Percentiles rank a stretch among this genome's conserved stretches.
Conservation (phyloP, 2,797 vertebrate species). For the Heliangelus exortis region DNA sequence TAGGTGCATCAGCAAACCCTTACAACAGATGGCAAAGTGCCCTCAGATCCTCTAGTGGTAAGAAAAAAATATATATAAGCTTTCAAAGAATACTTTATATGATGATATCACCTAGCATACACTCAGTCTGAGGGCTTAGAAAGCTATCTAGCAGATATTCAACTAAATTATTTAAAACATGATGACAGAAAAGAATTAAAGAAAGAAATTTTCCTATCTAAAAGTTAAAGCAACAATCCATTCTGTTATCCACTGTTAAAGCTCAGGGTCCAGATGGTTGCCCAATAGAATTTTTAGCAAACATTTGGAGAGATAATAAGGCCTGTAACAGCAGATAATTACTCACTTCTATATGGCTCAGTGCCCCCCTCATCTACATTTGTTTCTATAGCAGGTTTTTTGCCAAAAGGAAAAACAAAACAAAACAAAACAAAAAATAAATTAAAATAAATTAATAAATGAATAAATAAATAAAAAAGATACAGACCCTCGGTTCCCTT, state of each 20-base stretch:
- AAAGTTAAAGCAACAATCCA: slow-evolving; percentile 73
- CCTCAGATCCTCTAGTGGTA: slow-evolving; percentile 70
- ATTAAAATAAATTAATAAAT: not conserved
- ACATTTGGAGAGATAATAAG: slow-evolving; percentile 86
- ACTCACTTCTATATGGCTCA: slow-evolving; percentile 81
- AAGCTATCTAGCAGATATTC: slow-evolving; percentile 88
- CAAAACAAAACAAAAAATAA: not conserved
- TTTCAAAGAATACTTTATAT: slow-evolving; percentile 73
- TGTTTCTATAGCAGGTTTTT: slow-evolving; percentile 72
- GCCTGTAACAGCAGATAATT: slow-evolving; percentile 82
- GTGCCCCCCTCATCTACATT: slow-evolving; percentile 77
- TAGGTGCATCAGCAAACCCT: slow-evolving; percentile 75
- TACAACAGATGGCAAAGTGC: slow-evolving; percentile 80
- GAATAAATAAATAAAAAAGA: not conserved
- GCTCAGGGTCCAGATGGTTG: slow-evolving; percentile 82
- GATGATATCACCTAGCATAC: slow-evolving; percentile 64
- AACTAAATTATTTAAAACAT: slow-evolving; percentile 92
- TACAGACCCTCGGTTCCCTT: not conserved
- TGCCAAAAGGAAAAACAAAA: slow-evolving; percentile 44
- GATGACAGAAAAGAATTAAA: slow-evolving; percentile 86
- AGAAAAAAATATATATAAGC: slow-evolving; percentile 38
- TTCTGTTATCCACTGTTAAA: slow-evolving; percentile 74
- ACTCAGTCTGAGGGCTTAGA: slow-evolving; percentile 77
- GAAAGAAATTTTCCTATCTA: slow-evolving; percentile 70
- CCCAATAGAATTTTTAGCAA: slow-evolving; percentile 84